Evolutionary conservation across 92 coral and sea anemone genomes (phyloP), one percentile per base, ranked within the genome.

Genomic region (Palythoa caribaeorum): DNA sequence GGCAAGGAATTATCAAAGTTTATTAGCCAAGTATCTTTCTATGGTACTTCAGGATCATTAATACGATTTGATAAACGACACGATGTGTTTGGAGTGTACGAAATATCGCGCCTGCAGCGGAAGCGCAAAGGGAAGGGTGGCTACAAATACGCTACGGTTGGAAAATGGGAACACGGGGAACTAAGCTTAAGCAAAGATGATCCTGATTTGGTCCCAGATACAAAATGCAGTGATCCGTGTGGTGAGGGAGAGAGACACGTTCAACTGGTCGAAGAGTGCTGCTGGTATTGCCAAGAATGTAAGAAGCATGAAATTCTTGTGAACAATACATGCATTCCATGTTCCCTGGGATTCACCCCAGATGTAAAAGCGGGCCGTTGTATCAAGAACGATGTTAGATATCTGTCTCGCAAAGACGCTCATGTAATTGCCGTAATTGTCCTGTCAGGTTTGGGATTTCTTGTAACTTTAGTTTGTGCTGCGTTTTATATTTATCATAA

Each of bases 271-370:
- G 60, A 65, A 3, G 40, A 66, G 11, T 89, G 92, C 28, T 89
- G 92, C 71, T 89, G 92, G 92, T 70, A 44, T 40, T 89, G 92
- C 10, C 88, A 83, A 11, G 39, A 71, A 2, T 89, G 92, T 17
- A 53, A 52, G 40, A 84, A 89, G 38, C 79, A 84, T 15, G 79
- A 89, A 19, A 77, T 89, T 21, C 70, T 89, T 0, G 71, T 84
- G 1, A 89, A 89, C 21, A 89, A 89, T 60, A 78, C 86, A 10
- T 89, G 92, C 13, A 38, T 84, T 36, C 44, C 72, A 2, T 89
- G 89, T 37, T 15, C 60, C 7, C 66, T 1, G 86, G 92, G 92
- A 7, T 80, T 66, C 69, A 38, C 69, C 52, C 89, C 92, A 5
- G 78, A 77, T 52, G 17, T 17, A 28, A 35, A 70, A 7, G 83